Evolutionary conservation across 2,113 vertebrate species (phyloP).

Genomic region (Pagrus major): DNA sequence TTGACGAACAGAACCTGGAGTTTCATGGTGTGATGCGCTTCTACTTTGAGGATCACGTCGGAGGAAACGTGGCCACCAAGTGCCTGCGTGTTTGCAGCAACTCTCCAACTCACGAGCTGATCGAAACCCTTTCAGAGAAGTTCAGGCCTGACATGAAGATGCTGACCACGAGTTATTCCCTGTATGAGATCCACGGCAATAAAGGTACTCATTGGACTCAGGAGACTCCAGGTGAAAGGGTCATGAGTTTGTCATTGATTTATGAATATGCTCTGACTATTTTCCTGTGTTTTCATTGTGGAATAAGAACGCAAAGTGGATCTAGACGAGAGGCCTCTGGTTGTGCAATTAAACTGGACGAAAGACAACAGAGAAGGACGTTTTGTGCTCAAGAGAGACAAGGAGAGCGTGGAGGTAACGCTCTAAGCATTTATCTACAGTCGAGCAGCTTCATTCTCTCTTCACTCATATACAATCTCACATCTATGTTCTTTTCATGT

Average conservation of each 20-base stretch:
- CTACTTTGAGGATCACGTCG: conserved; percentile 91
- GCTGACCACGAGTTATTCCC: conserved; percentile 87
- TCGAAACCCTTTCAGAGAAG: conserved; percentile 92
- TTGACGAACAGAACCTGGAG: conserved; percentile 88
- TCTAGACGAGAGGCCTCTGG: conserved; percentile 90
- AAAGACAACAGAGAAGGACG: conserved; percentile 91
- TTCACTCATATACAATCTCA: background rate
- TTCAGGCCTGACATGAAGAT: conserved; percentile 94
- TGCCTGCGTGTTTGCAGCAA: conserved; percentile 92
- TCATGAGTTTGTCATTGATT: background rate
- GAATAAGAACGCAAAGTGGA: conserved; percentile 91
- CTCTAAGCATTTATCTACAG: background rate
- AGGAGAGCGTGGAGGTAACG: conserved; percentile 86
- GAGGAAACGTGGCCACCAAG: conserved; percentile 93
- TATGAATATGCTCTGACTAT: background rate
- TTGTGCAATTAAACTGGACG: conserved; percentile 95
- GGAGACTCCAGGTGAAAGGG: background rate
- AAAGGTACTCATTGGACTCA: conserved; percentile 83
- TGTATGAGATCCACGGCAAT: conserved; percentile 90
- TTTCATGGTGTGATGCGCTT: conserved; percentile 96
- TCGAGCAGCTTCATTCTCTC: background rate
- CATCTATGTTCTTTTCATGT: background rate
- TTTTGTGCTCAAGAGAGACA: conserved; percentile 93
- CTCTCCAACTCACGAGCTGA: conserved; percentile 89
- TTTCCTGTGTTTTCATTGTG: conserved; percentile 58